phyloP scores from a whole-genome alignment of 2,888 invertebrate genomes.

The Disparrhopalites patrizii region DNA sequence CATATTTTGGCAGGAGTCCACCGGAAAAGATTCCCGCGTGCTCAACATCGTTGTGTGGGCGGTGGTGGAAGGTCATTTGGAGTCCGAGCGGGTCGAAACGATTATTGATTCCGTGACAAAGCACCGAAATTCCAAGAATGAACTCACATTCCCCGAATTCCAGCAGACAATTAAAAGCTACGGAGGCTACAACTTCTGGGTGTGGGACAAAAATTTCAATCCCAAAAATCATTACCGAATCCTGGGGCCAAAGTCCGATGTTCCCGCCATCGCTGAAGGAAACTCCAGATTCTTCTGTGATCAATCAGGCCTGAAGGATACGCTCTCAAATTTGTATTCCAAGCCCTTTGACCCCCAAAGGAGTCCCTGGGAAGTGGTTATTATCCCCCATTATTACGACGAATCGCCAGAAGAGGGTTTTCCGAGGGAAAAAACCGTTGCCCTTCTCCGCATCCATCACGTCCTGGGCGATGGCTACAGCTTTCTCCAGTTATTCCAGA shows the following conservation, averaged over 20 bases:
- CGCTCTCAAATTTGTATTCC: background rate
- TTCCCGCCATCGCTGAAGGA: too few relatives aligned
- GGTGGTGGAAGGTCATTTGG: background rate
- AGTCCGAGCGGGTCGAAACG: background rate
- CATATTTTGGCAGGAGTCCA: background rate
- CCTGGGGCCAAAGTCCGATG: too few relatives aligned
- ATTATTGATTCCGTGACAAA: background rate
- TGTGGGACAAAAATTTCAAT: background rate
- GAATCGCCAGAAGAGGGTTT: background rate
- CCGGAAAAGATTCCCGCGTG: background rate
- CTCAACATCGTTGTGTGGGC: background rate
- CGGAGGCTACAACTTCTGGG: background rate
- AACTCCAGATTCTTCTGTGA: background rate
- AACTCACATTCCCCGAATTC: background rate
- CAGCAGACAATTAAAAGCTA: background rate
- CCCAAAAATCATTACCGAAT: slow-evolving; percentile 1
- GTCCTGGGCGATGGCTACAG: background rate
- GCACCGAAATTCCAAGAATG: background rate
- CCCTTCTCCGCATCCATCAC: background rate
- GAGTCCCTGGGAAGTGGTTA: background rate
- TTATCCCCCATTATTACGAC: background rate
- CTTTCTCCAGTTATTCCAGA: background rate
- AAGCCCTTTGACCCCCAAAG: background rate
- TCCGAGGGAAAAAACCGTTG: background rate
- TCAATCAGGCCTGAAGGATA: background rate